Evolutionary conservation across 2,888 invertebrate species (phyloP).

Genomic region (Druceiella hillmani): DNA sequence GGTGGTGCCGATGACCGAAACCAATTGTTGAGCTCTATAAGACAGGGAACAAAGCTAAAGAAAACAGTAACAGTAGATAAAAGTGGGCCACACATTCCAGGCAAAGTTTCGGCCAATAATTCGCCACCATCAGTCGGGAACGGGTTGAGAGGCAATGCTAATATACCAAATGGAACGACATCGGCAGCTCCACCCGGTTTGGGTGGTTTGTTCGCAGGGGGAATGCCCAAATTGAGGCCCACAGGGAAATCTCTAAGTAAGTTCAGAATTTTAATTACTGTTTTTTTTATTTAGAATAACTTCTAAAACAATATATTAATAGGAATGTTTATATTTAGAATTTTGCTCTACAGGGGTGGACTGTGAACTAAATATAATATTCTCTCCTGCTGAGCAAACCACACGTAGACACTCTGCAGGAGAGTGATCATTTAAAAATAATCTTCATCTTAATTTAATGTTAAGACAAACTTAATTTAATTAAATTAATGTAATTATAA

Average conservation of each 20-base stretch:
- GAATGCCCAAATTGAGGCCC: conserved; percentile 76
- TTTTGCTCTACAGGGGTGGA: too few relatives aligned
- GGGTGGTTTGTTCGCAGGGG: conserved; percentile 75
- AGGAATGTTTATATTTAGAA: background rate
- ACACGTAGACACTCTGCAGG: too few relatives aligned
- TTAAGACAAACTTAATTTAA: too few relatives aligned
- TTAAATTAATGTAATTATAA: too few relatives aligned
- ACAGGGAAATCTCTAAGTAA: conserved; percentile 54
- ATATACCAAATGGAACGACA: conserved; percentile 33
- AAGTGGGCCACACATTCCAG: conserved; percentile 74
- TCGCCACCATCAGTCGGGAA: conserved; percentile 33
- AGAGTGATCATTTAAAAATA: too few relatives aligned
- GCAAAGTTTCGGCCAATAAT: conserved; percentile 45
- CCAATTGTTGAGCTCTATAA: conserved; percentile 74
- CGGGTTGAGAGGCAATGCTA: conserved; percentile 33
- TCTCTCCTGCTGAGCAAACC: too few relatives aligned
- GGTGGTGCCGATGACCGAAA: conserved; percentile 55
- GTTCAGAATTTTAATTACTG: conserved; percentile 7
- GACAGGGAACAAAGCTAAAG: conserved; percentile 74
- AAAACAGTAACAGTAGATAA: conserved; percentile 88
- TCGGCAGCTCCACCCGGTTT: conserved; percentile 39
- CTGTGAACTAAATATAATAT: too few relatives aligned
- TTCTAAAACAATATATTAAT: background rate
- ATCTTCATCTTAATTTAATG: too few relatives aligned
- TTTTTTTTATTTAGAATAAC: background rate